Base-by-base conservation (phyloP, 2,888 invertebrate genomes). In the Rosalia funebris region DNA sequence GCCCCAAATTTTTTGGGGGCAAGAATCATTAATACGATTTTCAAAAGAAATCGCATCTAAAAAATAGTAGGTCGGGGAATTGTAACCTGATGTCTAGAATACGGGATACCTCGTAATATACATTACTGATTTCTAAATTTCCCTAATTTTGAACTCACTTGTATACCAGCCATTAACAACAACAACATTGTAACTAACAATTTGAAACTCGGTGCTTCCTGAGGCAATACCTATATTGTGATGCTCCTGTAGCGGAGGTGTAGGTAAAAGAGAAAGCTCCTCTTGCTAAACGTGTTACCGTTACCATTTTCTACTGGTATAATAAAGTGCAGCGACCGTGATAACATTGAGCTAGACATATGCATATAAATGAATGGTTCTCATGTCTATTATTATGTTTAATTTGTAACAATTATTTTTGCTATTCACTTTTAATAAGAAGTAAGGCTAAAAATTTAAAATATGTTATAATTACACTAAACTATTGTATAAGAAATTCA, bases 251-350 rank as follows among this genome's bases (percentile, higher is more conserved):
- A 12, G 44, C 44, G 42, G 54, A 44, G 54, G 54, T 34, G 45
- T 32, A 10, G 41, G 19, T 10, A 25, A 41, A 52, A 39, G 41
- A 52, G 52, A 52, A 52, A 41, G 39, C 32, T 20, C 39, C 52
- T 39, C 20, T 25, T 52, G 20, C 41, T 41, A 25, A 39, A 19
- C 25, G 19, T 11, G 11, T 37, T 14, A 31, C 25, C 17, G 11
- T 37, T 14, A 31, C 25, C 17, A 39, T 39, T 41, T 52, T 52
- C 52, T 52, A 52, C 37, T 25, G 10, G 36, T 9, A 50, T 12
- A 15, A 20, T 9, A 39, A 39, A 39, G 39, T 25, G 9, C 19
- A 50, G 5, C 50, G 20, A 36, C 36, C 50, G 37, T 39, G 25
- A 36, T 36, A 50, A 48, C 14, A 36, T 36, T 37, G 10, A 31